phyloP scores from a whole-genome alignment of 2,888 invertebrate genomes.

The Aleiodes leptofemur region DNA sequence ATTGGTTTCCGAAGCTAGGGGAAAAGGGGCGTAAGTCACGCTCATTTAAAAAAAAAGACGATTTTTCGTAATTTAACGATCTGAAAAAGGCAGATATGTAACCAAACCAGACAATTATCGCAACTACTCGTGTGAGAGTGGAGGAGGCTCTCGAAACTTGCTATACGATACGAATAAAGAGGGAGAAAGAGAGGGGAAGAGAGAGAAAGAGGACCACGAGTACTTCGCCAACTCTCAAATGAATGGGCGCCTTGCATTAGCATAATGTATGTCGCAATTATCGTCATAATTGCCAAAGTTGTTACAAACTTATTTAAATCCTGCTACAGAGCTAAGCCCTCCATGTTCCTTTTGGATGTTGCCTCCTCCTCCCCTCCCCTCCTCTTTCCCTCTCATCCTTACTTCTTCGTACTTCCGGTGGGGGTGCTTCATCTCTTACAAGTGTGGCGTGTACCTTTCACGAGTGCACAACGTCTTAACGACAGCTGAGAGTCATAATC shows the following conservation, averaged over 20 bases:
- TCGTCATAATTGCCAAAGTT: slow-evolving; percentile 71
- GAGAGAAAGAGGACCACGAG: slow-evolving; percentile 59
- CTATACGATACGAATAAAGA: slow-evolving; percentile 23
- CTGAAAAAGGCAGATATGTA: slow-evolving; percentile 30
- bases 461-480: slow-evolving; percentile 25
- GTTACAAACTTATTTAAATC: slow-evolving; percentile 69
- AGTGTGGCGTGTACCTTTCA: slow-evolving; percentile 13
- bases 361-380: not conserved
- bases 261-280: slow-evolving; percentile 73
- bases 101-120: slow-evolving; percentile 47
- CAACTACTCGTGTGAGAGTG: slow-evolving; percentile 36
- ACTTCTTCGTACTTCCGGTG: not conserved
- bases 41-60: too few species aligned
- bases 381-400: not conserved
- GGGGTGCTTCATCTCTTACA: slow-evolving; percentile 25
- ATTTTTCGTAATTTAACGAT: not conserved
- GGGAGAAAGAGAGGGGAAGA: not conserved
- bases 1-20: too few species aligned
- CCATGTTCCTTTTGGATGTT: slow-evolving; percentile 24
- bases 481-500: slow-evolving; percentile 39
- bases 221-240: slow-evolving; percentile 64
- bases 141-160: slow-evolving; percentile 36
- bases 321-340: slow-evolving; percentile 41
- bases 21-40: too few species aligned
- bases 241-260: slow-evolving; percentile 66